Conservation (phyloP, 2,888 invertebrate genomes). For the Rotaria magnacalcarata region DNA sequence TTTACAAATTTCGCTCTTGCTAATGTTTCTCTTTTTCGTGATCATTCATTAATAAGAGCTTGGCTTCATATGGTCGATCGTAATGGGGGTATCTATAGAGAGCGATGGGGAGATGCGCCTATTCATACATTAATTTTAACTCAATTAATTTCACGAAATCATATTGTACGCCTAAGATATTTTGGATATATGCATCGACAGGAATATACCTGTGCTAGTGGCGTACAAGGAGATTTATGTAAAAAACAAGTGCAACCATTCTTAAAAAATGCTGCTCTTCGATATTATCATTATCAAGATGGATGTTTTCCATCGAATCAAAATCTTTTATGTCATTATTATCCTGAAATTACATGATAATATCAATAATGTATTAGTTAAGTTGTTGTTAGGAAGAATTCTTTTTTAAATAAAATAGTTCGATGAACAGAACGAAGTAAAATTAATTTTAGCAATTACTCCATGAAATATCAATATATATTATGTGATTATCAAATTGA, state of each 20-base stretch:
- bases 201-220: not conserved
- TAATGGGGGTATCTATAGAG: not conserved
- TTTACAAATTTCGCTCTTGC: constrained; percentile 9
- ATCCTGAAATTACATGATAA: not conserved
- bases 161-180: not conserved
- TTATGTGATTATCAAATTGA: not conserved
- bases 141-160: not conserved
- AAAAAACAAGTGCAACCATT: not conserved
- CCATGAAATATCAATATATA: not conserved
- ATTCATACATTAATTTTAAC: not conserved
- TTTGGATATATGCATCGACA: not conserved
- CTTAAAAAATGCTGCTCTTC: not conserved
- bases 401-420: not conserved
- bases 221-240: not conserved
- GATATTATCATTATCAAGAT: not conserved
- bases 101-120: not conserved
- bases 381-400: not conserved
- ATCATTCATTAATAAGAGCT: not conserved
- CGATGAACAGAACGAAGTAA: not conserved
- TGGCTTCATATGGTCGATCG: not conserved
- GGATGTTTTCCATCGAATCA: not conserved
- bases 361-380: not conserved
- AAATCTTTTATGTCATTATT: not conserved
- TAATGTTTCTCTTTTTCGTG: constrained; percentile 5
- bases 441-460: not conserved